A percentile compares a stretch with the other conserved stretches of the same genome.
These are phyloP conservation scores for Urocitellus parryii DNA, from an alignment of 2,113 vertebrate species.

Conservation along the genomic window DNA sequence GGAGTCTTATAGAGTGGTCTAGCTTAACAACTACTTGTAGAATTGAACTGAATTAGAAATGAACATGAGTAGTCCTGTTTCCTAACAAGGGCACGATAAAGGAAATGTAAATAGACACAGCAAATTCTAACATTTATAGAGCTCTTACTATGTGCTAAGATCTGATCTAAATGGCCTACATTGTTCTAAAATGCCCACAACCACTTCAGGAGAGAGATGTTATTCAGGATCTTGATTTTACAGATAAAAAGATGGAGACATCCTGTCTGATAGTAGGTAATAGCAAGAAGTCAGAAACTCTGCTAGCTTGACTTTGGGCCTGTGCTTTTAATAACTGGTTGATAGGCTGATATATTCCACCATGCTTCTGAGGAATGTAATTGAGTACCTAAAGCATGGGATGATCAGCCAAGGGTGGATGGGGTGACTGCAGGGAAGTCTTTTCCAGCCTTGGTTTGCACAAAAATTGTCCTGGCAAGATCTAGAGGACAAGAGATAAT, in stretches of 20 bases:
- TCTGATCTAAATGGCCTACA: background rate
- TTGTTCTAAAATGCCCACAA: background rate
- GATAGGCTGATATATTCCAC: background rate
- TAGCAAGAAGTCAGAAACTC: background rate
- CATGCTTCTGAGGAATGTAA: background rate
- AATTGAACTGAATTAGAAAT: background rate
- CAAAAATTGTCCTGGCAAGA: slow-evolving; percentile 35
- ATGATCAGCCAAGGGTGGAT: background rate
- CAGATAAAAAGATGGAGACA: background rate
- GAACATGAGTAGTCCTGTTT: background rate
- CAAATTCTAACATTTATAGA: background rate
- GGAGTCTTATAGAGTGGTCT: background rate
- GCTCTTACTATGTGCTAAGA: background rate
- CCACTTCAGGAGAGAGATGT: background rate
- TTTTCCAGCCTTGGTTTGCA: background rate
- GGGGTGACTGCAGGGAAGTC: background rate
- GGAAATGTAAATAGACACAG: background rate
- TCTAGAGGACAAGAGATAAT: slow-evolving; percentile 24
- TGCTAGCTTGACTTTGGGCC: background rate
- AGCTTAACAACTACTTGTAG: background rate
- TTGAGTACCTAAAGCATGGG: background rate
- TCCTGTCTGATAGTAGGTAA: background rate
- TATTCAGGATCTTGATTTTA: background rate
- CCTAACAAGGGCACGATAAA: background rate
- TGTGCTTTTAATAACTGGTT: background rate